These are phyloP conservation scores for Eueremaeus valkanovi DNA, from an alignment of 2,888 invertebrate species.

Conservation along the genomic window DNA sequence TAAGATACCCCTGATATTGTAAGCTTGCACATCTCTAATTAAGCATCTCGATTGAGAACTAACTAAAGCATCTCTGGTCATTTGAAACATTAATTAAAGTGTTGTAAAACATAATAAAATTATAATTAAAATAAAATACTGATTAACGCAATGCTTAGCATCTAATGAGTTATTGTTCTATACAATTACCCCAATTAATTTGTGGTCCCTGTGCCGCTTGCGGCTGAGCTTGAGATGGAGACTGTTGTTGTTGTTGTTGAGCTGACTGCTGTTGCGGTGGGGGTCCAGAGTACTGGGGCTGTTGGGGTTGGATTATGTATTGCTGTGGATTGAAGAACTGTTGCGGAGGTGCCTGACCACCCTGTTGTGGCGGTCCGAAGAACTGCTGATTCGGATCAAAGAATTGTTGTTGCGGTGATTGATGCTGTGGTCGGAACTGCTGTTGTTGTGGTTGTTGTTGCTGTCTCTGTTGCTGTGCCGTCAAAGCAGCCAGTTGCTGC, in stretches of 20 bases:
- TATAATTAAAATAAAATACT: too few relatives aligned
- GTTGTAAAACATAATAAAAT: too few relatives aligned
- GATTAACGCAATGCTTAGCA: too few relatives aligned
- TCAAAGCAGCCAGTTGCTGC: conserved; percentile 23
- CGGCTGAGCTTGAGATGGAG: background rate
- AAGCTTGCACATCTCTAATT: too few relatives aligned
- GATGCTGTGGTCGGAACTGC: background rate
- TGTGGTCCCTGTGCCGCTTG: conserved; percentile 35
- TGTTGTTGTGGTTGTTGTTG: conserved; percentile 23
- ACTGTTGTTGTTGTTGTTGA: background rate
- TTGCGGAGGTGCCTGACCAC: conserved; percentile 9
- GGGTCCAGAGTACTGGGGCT: background rate
- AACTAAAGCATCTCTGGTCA: too few relatives aligned
- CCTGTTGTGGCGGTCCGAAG: background rate
- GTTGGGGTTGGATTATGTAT: background rate
- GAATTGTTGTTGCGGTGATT: background rate
- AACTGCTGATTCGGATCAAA: background rate
- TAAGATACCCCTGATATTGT: too few relatives aligned
- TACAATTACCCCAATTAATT: conserved; percentile 44
- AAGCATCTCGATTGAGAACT: too few relatives aligned
- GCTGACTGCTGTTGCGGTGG: background rate
- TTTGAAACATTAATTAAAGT: too few relatives aligned
- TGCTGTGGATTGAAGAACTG: background rate
- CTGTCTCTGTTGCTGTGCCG: conserved; percentile 21
- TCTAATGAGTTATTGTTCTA: too few relatives aligned